These are phyloP conservation scores for Meles meles DNA, from an alignment of 2,113 vertebrate species.

Conservation along the genomic window DNA sequence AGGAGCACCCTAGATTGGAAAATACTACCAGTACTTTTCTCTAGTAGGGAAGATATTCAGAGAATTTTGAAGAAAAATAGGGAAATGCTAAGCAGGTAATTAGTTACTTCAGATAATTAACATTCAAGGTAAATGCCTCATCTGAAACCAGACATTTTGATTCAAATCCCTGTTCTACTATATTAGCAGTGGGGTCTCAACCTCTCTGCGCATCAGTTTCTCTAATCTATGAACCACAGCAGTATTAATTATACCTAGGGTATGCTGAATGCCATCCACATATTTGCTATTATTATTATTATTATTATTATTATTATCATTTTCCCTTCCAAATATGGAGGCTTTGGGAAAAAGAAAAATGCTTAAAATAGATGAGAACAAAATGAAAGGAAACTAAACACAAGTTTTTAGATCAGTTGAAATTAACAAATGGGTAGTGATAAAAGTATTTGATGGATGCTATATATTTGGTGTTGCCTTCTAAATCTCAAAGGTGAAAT, in stretches of 20 bases:
- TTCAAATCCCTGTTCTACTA: not conserved
- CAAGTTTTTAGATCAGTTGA: not conserved
- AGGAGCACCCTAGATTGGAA: not conserved
- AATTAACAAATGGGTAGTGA: not conserved
- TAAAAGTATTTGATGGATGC: not conserved
- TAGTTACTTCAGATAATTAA: not conserved
- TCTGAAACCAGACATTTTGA: not conserved
- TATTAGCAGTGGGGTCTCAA: not conserved
- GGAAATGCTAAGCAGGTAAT: not conserved
- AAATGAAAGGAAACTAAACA: not conserved
- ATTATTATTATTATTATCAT: not conserved
- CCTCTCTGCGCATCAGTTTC: not conserved
- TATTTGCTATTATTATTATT: not conserved
- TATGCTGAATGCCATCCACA: not conserved
- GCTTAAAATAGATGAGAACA: not conserved
- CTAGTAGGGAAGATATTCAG: not conserved
- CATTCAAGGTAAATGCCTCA: not conserved
- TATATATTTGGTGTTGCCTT: not conserved
- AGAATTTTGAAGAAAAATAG: not conserved
- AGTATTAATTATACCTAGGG: not conserved
- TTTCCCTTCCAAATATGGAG: not conserved
- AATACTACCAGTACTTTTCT: not conserved
- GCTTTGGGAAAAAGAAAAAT: not conserved
- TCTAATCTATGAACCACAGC: not conserved
- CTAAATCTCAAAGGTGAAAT: not conserved